Percentiles rank a stretch among this genome's conserved stretches.
Conservation (phyloP, 2,797 vertebrate genomes). For the Phoeniculus purpureus region DNA sequence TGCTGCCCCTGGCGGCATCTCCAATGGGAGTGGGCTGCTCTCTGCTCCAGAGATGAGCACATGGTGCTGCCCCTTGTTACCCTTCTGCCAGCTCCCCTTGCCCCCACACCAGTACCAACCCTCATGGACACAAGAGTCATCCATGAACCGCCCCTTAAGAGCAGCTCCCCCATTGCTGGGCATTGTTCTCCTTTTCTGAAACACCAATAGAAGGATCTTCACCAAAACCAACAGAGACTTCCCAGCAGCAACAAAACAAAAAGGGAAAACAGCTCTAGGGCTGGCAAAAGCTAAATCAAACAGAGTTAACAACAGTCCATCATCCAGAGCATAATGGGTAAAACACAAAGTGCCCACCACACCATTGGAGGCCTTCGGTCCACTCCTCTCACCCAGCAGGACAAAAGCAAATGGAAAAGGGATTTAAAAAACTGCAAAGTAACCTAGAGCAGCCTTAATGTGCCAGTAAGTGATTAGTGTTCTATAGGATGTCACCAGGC, state of each 20-base stretch:
- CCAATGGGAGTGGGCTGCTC: neutral
- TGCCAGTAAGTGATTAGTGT: conserved; percentile 15
- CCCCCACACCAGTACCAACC: neutral
- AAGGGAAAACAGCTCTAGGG: conserved; percentile 56
- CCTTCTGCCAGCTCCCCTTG: neutral
- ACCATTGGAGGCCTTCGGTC: neutral
- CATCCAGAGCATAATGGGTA: neutral
- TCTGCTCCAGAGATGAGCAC: neutral
- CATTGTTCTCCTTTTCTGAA: conserved; percentile 43
- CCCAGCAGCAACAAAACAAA: conserved; percentile 49
- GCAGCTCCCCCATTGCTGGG: neutral
- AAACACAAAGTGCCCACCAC: neutral
- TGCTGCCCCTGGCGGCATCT: rapidly evolving
- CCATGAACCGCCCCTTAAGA: neutral
- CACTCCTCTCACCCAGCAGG: neutral
- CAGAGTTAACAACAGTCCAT: conserved; percentile 37
- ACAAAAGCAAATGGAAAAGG: conserved; percentile 8
- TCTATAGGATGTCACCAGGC: conserved; percentile 18
- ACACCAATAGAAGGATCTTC: conserved; percentile 21
- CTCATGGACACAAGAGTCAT: neutral
- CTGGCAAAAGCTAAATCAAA: conserved; percentile 41
- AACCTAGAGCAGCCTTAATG: neutral
- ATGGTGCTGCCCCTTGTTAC: neutral
- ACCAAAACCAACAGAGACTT: conserved; percentile 45
- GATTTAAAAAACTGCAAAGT: neutral